phyloP scores from a whole-genome alignment of 30 jellyfish, hydroid and myxozoan species.

The Chironex yamaguchii region DNA sequence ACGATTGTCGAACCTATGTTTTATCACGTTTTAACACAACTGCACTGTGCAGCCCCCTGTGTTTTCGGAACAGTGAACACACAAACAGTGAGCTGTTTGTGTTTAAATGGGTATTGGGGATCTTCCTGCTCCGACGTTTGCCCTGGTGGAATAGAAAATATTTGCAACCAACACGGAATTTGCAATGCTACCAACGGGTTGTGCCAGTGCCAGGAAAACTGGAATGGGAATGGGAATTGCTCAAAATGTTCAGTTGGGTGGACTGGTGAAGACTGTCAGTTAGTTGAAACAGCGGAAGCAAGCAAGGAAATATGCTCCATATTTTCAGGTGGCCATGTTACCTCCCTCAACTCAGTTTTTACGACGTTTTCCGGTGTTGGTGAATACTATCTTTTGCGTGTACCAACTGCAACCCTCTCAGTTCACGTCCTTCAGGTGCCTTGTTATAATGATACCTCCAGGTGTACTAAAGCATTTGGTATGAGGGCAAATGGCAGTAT shows the following conservation, averaged over 20 bases:
- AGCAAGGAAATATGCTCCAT: slow-evolving; percentile 51
- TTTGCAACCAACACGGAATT: slow-evolving; percentile 57
- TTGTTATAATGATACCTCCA: slow-evolving; percentile 42
- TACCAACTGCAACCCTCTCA: neutral
- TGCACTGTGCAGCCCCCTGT: slow-evolving; percentile 45
- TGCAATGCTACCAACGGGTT: slow-evolving; percentile 67
- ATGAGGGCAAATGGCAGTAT: neutral
- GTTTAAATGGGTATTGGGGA: slow-evolving; percentile 70
- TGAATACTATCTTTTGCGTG: slow-evolving; percentile 52
- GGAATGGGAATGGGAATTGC: slow-evolving; percentile 72
- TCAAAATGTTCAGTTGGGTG: slow-evolving; percentile 75
- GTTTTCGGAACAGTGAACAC: slow-evolving; percentile 29
- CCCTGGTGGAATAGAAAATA: slow-evolving; percentile 56
- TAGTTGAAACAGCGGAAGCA: slow-evolving; percentile 52
- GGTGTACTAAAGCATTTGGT: slow-evolving; percentile 59
- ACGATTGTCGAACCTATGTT: slow-evolving; percentile 39
- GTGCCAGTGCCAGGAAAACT: slow-evolving; percentile 74
- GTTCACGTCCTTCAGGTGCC: slow-evolving; percentile 65
- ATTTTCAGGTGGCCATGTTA: slow-evolving; percentile 74
- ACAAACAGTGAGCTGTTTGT: slow-evolving; percentile 25
- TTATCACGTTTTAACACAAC: slow-evolving; percentile 19
- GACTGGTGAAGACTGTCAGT: slow-evolving; percentile 74
- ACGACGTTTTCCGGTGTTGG: slow-evolving; percentile 78
- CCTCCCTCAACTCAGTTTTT: slow-evolving; percentile 51
- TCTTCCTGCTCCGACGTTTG: slow-evolving; percentile 52